phyloP scores from a whole-genome alignment of 1,140 invertebrate species.

The Caenorhabditis remanei region DNA sequence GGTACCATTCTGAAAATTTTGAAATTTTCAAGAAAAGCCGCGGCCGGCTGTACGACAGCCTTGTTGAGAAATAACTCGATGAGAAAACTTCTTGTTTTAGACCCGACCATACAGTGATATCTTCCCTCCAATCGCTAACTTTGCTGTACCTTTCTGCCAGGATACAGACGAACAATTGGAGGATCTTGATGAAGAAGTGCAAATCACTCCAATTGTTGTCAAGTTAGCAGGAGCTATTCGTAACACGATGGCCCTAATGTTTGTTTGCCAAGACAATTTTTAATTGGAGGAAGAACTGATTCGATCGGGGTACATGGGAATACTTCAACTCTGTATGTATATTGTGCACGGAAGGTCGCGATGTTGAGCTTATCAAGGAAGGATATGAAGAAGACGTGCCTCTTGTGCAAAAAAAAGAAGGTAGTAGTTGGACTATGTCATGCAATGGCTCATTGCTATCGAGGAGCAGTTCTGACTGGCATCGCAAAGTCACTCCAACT shows the following conservation, averaged over 20 bases:
- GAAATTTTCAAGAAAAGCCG: no score
- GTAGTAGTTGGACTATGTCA: no score
- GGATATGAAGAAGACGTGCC: no score
- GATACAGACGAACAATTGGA: constrained; percentile 32
- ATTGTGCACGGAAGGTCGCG: constrained; percentile 68
- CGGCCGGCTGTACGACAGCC: no score
- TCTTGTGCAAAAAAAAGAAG: no score
- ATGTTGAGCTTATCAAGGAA: no score
- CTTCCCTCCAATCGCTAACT: constrained; percentile 69
- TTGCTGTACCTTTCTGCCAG: not conserved
- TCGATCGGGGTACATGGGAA: constrained; percentile 69
- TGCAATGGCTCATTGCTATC: no score
- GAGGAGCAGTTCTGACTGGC: no score
- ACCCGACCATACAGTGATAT: constrained; percentile 71
- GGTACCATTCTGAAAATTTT: no score
- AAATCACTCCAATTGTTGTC: constrained; percentile 20
- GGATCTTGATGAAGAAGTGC: constrained; percentile 36
- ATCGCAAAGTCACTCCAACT: no score
- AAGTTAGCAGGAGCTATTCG: constrained; percentile 2
- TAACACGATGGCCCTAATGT: constrained; percentile 2
- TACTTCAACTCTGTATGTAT: constrained; percentile 73
- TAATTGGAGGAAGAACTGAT: constrained; percentile 21
- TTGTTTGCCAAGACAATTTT: constrained; percentile 24
- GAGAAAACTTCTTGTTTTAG: not conserved
- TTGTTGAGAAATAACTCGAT: not conserved